Evolutionary conservation across 2,888 invertebrate genomes (phyloP), one percentile per base, ranked within the genome.

Genomic region (Nomada ruficornis): DNA sequence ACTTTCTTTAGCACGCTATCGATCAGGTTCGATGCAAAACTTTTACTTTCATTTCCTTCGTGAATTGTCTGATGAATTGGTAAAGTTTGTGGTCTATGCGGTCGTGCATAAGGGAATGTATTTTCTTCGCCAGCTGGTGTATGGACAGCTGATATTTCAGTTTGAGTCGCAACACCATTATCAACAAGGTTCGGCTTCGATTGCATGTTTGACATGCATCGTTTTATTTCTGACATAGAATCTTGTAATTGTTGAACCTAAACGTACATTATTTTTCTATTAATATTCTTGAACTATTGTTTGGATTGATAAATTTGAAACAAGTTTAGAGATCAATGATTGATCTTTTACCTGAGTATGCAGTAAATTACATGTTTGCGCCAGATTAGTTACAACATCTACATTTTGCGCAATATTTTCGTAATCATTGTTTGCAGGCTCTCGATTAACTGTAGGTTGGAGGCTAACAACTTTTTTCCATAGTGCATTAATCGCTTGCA

Each of bases 401-500:
- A 95, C 94, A 85, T 95, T 95, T 76, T 95, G 94, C 62, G 90
- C 92, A 75, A 89, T 85, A 18, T 90, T 91, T 72, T 94, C 91
- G 2, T 80, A 70, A 67, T 93, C 91, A 75, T 88, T 90, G 63
- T 86, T 85, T 13, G 85, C 65, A 52, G 82, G 82, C 42, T 92
- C 92, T 26, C 91, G 90, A 63, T 86, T 90, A 52, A 85, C 89
- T 9, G 91, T 92, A 2, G 94, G 94, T 81, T 96, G 96, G 87
- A 97, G 94, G 0, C 96, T 95, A 20, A 97, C 96, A 2, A 97
- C 97, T 93, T 97, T 97, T 93, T 97, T 97, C 98, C 98, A 98
- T 3, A 98, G 94, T 0, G 98, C 98, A 91, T 97, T 97, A 88
- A 98, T 98, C 5, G 98, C 98, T 94, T 98, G 98, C 96, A 98